Conservation (phyloP, 2,113 vertebrate genomes). For the Cyanoderma ruficeps region DNA sequence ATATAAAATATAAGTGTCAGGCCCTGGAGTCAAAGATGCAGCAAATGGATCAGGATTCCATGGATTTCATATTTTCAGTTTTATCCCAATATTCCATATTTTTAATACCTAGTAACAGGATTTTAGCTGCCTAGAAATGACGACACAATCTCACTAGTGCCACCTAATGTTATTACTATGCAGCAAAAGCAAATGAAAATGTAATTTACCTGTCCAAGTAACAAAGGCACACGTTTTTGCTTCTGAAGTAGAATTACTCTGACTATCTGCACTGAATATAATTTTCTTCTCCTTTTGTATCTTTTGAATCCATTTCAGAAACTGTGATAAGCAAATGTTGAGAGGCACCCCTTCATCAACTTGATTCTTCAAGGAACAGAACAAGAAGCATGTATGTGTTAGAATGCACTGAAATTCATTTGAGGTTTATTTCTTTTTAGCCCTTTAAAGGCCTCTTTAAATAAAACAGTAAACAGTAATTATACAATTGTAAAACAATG, state of each 20-base stretch:
- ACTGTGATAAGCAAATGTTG: slow-evolving; percentile 88
- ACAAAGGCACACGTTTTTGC: slow-evolving; percentile 84
- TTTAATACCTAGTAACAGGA: not conserved
- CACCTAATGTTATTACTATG: not conserved
- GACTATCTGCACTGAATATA: slow-evolving; percentile 64
- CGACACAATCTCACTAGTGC: not conserved
- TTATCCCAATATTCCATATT: not conserved
- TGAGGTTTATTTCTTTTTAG: not conserved
- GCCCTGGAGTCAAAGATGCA: not conserved
- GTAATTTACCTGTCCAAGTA: slow-evolving; percentile 92
- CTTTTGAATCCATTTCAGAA: slow-evolving; percentile 87
- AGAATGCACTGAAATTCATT: not conserved
- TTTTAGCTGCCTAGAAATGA: not conserved
- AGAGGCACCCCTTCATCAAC: slow-evolving; percentile 90
- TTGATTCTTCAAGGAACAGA: slow-evolving; percentile 76
- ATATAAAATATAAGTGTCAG: not conserved
- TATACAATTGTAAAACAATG: slow-evolving; percentile 35
- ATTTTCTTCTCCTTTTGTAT: slow-evolving; percentile 84
- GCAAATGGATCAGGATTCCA: not conserved
- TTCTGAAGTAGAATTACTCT: slow-evolving; percentile 16
- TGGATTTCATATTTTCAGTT: not conserved
- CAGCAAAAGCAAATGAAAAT: not conserved
- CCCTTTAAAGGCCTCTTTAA: not conserved
- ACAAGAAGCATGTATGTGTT: not conserved
- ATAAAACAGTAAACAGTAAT: not conserved